These are phyloP conservation scores for Eledona agricola DNA, from an alignment of 2,888 invertebrate genomes.

Conservation along the genomic window DNA sequence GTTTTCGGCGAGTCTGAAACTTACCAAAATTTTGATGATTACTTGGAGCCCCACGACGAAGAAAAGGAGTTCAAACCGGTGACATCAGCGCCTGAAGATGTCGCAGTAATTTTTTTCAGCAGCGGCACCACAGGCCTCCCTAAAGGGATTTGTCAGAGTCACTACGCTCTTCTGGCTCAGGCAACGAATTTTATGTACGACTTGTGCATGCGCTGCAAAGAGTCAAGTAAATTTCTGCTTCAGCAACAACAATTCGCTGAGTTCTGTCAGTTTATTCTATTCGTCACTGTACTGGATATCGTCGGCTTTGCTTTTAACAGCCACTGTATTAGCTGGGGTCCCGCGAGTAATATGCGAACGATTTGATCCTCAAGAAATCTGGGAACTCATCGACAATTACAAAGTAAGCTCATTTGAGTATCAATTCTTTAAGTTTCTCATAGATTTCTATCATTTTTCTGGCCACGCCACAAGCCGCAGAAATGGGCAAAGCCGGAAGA, in stretches of 20 bases:
- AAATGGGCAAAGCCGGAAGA: slow-evolving; percentile 50
- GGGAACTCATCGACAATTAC: slow-evolving; percentile 52
- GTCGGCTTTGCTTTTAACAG: slow-evolving; percentile 42
- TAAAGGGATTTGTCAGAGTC: slow-evolving; percentile 55
- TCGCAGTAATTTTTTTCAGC: slow-evolving; percentile 52
- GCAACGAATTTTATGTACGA: slow-evolving; percentile 41
- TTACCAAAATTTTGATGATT: slow-evolving; percentile 44
- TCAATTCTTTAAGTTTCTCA: background rate
- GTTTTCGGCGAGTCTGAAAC: slow-evolving; percentile 48
- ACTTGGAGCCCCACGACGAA: slow-evolving; percentile 45
- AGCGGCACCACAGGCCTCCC: slow-evolving; percentile 58
- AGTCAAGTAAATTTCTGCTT: slow-evolving; percentile 24
- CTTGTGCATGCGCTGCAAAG: background rate
- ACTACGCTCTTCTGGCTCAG: slow-evolving; percentile 44
- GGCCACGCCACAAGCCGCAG: slow-evolving; percentile 49
- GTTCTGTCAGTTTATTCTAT: slow-evolving; percentile 40
- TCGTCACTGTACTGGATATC: slow-evolving; percentile 57
- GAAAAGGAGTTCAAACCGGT: slow-evolving; percentile 49
- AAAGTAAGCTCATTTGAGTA: slow-evolving; percentile 43
- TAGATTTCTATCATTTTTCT: slow-evolving; percentile 49
- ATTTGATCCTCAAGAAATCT: slow-evolving; percentile 46
- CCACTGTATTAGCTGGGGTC: slow-evolving; percentile 44
- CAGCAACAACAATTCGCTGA: slow-evolving; percentile 38
- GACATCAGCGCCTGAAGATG: slow-evolving; percentile 37
- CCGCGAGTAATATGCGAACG: slow-evolving; percentile 46